phyloP scores from a whole-genome alignment of 2,888 invertebrate genomes.

The Brachyopa scutellaris region DNA sequence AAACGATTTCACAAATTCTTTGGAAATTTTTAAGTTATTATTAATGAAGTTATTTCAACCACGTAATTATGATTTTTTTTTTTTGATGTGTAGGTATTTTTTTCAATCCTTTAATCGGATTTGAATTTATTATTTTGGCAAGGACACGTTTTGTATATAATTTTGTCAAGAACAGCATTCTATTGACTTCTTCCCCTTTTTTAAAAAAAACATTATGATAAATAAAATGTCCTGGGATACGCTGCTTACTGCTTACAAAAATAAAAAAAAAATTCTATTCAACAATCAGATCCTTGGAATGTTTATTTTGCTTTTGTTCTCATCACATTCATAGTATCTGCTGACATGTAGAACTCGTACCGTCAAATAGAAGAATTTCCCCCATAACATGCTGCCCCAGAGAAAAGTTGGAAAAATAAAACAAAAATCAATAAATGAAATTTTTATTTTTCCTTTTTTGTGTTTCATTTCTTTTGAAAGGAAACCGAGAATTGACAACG shows the following conservation, averaged over 20 bases:
- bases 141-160: background rate
- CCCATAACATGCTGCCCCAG: background rate
- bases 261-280: constrained; percentile 1
- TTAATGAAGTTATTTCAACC: constrained; percentile 1
- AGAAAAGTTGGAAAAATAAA: background rate
- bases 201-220: background rate
- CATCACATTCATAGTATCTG: constrained; percentile 12
- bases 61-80: constrained; percentile 7
- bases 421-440: constrained; percentile 14
- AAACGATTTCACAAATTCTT: background rate
- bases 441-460: background rate
- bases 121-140: background rate
- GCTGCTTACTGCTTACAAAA: constrained; percentile 9
- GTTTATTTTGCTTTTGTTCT: background rate
- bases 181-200: too few species aligned
- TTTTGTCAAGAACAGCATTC: constrained; percentile 7
- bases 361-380: background rate
- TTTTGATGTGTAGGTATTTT: too few species aligned
- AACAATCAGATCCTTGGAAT: background rate
- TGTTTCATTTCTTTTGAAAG: constrained; percentile 3
- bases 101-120: constrained; percentile 45
- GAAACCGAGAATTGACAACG: constrained; percentile 43
- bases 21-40: background rate
- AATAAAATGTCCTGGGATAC: constrained; percentile 4
- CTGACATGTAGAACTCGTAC: constrained; percentile 2